Evolutionary conservation across 1,140 invertebrate species (phyloP), one percentile per base, ranked within the genome.

Genomic region (Piezodorus guildinii): DNA sequence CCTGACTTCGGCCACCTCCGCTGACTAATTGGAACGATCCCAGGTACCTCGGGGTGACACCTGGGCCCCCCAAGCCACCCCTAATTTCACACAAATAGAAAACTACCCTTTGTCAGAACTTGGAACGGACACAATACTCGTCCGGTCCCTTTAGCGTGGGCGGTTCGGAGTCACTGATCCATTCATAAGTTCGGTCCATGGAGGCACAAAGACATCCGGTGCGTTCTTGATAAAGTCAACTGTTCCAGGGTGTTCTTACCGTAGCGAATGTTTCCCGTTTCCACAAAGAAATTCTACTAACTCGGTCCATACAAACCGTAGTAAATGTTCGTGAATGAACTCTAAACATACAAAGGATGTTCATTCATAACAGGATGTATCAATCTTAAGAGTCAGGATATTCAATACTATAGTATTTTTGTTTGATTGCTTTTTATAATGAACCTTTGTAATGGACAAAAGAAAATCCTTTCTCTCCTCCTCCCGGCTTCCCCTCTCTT

Each of bases 21-120:
- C 46, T 49, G 46, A 49, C 46, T 49, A 49, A 49, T 49, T 49
- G 46, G 46, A 49, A 49, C n/a, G 46, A 49, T 49, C 21, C 21
- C 46, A 49, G n/a, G 46, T 17, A 19, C 46, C 21, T 21, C 46
- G 10, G 46, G 16, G n/a, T 21, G 46, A 49, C 46, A 49, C 46
- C 46, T 49, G 46, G 46, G 21, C 21, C 46, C 10, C 46, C n/a
- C n/a, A n/a, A 49, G n/a, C 46, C 46, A 49, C 46, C 46, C 46
- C 46, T 49, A 49, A 49, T 49, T 49, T 49, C 46, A 49, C 46
- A 49, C 46, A 49, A 49, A 49, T 49, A 49, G 46, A 49, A 49
- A 49, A 49, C 46, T 17, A 39, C 34, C 34, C 16, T 19, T 21
- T 17, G 46, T 19, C 3, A 19, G n/a, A 49, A 49, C 21, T 19